Percentiles rank a stretch among this genome's conserved stretches.
phyloP scores from a whole-genome alignment of 2,888 invertebrate genomes.

The Leucophenga montana region DNA sequence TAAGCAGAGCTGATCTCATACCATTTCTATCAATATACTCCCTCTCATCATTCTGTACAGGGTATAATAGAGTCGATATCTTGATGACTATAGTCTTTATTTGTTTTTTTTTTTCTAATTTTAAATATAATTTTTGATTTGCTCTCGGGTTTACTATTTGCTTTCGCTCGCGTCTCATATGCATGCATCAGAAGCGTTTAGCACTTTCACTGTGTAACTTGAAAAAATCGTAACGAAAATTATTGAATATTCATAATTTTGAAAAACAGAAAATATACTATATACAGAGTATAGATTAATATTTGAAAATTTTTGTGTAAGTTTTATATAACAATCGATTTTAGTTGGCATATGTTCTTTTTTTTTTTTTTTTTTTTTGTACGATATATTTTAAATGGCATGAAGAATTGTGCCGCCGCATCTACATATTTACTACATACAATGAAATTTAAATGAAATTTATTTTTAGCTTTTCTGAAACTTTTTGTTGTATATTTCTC shows the following conservation, averaged over 20 bases:
- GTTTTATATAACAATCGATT: constrained; percentile 53
- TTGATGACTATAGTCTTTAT: too few relatives aligned
- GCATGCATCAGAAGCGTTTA: not conserved
- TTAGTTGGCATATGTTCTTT: constrained; percentile 25
- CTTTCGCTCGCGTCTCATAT: not conserved
- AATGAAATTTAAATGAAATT: constrained; percentile 26
- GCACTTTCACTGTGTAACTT: not conserved
- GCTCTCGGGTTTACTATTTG: not conserved
- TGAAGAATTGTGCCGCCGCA: too few relatives aligned
- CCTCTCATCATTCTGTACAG: too few relatives aligned
- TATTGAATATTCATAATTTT: constrained; percentile 35
- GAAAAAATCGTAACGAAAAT: not conserved
- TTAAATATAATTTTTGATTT: not conserved
- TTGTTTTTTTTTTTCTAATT: constrained; percentile 16
- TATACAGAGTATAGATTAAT: constrained; percentile 31
- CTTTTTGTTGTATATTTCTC: constrained; percentile 44
- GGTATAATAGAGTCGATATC: too few relatives aligned
- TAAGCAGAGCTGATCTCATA: too few relatives aligned
- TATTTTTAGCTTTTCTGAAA: constrained; percentile 54
- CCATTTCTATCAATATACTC: too few relatives aligned
- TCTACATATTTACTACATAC: too few relatives aligned
- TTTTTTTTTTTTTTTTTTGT: too few relatives aligned
- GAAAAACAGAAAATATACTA: constrained; percentile 14
- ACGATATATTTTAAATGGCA: not conserved
- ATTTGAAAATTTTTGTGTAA: constrained; percentile 44